phyloP scores from a whole-genome alignment of 1,140 invertebrate genomes.

The Melipona quadrifasciata region DNA sequence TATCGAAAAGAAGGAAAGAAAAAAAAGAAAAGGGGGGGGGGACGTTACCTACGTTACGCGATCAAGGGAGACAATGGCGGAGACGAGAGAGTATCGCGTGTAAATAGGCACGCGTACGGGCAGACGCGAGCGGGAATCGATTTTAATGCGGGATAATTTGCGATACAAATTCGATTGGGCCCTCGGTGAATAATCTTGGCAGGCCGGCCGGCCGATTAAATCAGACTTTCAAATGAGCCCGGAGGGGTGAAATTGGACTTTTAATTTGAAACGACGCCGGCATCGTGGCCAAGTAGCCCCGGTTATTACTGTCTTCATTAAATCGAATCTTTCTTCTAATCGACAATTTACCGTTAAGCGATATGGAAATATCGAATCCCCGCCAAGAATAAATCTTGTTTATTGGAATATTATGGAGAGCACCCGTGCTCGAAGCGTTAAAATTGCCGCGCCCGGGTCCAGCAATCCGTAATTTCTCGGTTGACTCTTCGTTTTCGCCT shows the following conservation, averaged over 20 bases:
- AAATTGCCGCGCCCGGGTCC: neutral
- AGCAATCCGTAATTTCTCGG: neutral
- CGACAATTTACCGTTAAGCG: conserved; percentile 2
- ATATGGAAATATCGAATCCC: neutral
- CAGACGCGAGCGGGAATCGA: conserved; percentile 14
- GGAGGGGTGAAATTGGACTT: conserved; percentile 23
- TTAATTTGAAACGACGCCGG: conserved; percentile 19
- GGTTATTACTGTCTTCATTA: conserved; percentile 2
- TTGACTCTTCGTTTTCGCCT: neutral
- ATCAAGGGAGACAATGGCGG: too few species aligned
- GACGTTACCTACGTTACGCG: too few species aligned
- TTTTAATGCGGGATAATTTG: conserved; percentile 27
- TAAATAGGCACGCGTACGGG: conserved; percentile 29
- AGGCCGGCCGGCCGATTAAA: conserved; percentile 33
- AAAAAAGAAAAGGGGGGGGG: neutral
- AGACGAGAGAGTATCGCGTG: neutral
- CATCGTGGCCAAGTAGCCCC: neutral
- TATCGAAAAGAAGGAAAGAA: conserved; percentile 14
- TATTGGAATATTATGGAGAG: neutral
- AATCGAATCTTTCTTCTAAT: conserved; percentile 11
- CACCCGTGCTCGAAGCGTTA: neutral
- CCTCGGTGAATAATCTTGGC: conserved; percentile 11
- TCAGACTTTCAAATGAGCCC: conserved; percentile 39
- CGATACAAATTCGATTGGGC: conserved; percentile 39
- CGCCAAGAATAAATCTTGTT: conserved; percentile 13